Evolutionary conservation across 2,113 vertebrate genomes (phyloP).

Genomic region (Syrmaticus mikado): DNA sequence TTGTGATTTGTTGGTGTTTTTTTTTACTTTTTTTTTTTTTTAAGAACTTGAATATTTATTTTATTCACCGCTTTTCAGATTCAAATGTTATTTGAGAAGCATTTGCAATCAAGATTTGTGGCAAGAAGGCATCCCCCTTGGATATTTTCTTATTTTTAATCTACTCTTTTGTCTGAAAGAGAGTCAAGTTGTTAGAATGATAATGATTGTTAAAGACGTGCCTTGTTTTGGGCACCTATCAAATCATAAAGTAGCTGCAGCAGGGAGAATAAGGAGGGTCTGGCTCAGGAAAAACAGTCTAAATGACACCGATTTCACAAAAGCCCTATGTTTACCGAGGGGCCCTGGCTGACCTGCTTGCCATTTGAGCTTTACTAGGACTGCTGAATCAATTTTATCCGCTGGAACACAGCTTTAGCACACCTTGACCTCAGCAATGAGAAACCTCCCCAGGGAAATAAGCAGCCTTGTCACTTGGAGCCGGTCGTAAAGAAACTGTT

Average conservation of each 20-base stretch:
- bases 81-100: background rate
- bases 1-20: too few species aligned
- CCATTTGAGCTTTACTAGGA: background rate
- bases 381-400: background rate
- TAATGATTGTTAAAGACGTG: background rate
- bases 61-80: constrained; percentile 47
- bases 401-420: background rate
- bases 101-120: background rate
- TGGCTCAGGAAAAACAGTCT: constrained; percentile 49
- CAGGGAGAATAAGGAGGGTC: constrained; percentile 47
- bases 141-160: background rate
- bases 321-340: background rate
- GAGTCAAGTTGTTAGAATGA: constrained; percentile 32
- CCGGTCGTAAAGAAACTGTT: background rate
- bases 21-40: background rate
- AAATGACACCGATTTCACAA: background rate
- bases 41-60: background rate
- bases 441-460: background rate
- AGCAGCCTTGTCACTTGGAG: background rate
- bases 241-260: constrained; percentile 35
- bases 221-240: background rate
- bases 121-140: background rate
- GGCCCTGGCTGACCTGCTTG: background rate
- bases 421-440: background rate
- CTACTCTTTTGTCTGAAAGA: constrained; percentile 62